phyloP scores from a whole-genome alignment of 2,113 vertebrate species.

The Orycteropus afer region DNA sequence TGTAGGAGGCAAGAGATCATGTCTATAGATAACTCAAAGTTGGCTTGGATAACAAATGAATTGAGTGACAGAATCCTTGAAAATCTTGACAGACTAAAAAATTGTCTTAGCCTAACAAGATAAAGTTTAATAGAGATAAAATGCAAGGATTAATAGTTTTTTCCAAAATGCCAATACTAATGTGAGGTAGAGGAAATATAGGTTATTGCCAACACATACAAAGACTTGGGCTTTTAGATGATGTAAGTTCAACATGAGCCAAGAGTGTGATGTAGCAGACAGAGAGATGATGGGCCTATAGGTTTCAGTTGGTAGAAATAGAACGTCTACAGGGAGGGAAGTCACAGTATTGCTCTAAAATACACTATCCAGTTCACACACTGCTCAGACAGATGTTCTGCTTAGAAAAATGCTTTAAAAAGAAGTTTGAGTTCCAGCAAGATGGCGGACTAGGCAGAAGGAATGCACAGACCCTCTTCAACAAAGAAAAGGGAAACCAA shows the following conservation, averaged over 20 bases:
- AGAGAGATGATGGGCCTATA: background rate
- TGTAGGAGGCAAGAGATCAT: background rate
- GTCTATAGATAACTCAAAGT: background rate
- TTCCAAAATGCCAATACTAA: constrained; percentile 8
- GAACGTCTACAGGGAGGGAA: background rate
- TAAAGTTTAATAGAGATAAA: constrained; percentile 12
- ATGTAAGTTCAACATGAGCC: background rate
- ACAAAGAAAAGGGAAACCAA: too few species aligned
- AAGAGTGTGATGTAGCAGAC: background rate
- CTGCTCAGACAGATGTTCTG: background rate
- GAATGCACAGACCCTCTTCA: too few species aligned
- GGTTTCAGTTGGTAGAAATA: background rate
- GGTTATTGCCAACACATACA: background rate
- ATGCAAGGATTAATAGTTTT: background rate
- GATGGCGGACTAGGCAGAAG: too few species aligned
- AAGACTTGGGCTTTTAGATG: background rate
- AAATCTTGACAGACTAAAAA: constrained; percentile 29
- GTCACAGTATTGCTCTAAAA: background rate
- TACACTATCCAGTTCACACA: background rate
- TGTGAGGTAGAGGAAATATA: background rate
- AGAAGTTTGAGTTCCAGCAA: background rate
- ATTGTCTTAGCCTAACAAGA: background rate
- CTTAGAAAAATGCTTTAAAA: background rate
- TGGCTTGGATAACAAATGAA: background rate
- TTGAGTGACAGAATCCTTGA: background rate